These are phyloP conservation scores for Thalassophryne amazonica DNA, from an alignment of 2,797 vertebrate genomes.

Conservation along the genomic window DNA sequence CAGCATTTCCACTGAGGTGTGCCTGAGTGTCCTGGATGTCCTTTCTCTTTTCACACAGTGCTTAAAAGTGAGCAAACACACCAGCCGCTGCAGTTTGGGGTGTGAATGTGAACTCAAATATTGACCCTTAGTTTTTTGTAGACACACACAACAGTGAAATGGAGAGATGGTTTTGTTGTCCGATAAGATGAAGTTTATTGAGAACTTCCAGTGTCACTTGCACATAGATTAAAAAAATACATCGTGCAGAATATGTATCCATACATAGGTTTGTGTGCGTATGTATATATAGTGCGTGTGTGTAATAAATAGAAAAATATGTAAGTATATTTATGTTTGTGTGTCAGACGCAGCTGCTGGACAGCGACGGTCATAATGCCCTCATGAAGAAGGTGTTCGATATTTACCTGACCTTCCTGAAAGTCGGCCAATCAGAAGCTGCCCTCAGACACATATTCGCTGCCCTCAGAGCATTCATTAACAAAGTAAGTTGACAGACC, in stretches of 20 bases:
- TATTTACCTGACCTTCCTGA: slow-evolving; percentile 91
- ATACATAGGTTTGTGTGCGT: not conserved
- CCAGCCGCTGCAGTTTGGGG: too few species aligned
- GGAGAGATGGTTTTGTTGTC: too few species aligned
- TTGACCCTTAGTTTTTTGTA: too few species aligned
- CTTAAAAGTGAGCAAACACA: slow-evolving; percentile 84
- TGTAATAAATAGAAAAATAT: too few species aligned
- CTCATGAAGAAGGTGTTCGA: slow-evolving; percentile 97
- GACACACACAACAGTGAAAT: not conserved
- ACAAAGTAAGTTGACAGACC: slow-evolving; percentile 80
- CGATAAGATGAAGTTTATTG: too few species aligned
- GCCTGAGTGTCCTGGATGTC: slow-evolving; percentile 89
- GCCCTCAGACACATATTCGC: slow-evolving; percentile 91
- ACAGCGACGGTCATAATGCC: slow-evolving; percentile 89
- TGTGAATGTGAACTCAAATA: too few species aligned
- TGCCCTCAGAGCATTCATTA: slow-evolving; percentile 89
- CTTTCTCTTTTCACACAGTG: slow-evolving; percentile 90
- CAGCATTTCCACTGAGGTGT: slow-evolving; percentile 89
- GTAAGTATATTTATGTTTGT: not conserved
- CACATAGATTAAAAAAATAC: too few species aligned
- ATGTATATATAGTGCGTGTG: not conserved
- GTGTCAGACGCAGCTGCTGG: slow-evolving; percentile 87
- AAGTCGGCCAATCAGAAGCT: slow-evolving; percentile 88
- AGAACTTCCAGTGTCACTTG: too few species aligned
- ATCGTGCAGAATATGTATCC: not conserved